Conservation (phyloP, 2,797 vertebrate species). For the Pseudochirops corinnae region DNA sequence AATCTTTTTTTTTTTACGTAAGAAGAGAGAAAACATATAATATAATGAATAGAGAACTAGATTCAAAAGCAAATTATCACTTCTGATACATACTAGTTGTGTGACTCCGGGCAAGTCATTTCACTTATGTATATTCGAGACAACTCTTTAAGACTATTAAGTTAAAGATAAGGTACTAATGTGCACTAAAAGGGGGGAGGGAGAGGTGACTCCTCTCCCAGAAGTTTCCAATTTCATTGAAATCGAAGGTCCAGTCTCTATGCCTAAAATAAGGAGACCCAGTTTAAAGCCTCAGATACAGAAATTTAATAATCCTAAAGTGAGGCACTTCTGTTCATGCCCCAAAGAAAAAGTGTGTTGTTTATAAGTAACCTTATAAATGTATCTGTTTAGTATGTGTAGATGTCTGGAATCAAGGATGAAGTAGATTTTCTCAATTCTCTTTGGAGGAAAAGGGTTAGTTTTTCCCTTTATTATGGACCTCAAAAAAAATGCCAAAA, state of each 20-base stretch:
- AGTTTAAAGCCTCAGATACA: slow-evolving; percentile 32
- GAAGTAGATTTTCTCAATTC: neutral
- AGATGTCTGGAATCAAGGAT: neutral
- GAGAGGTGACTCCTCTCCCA: neutral
- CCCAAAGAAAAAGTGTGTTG: neutral
- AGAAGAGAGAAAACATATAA: neutral
- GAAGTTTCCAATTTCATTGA: neutral
- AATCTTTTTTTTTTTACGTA: slow-evolving; percentile 48
- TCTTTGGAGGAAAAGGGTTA: neutral
- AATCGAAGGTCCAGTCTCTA: neutral
- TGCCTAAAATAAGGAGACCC: neutral
- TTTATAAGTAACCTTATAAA: neutral
- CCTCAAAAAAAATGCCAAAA: neutral
- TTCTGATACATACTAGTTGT: neutral
- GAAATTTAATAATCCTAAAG: neutral
- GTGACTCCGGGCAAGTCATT: neutral
- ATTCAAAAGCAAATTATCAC: neutral
- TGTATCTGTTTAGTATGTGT: neutral
- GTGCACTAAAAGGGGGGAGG: neutral
- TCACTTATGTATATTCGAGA: neutral
- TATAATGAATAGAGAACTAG: neutral
- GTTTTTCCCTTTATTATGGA: neutral
- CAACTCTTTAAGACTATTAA: neutral
- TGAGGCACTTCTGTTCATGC: neutral
- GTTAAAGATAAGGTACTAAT: neutral